Evolutionary conservation across 2,888 invertebrate species (phyloP).

Genomic region (Stegana nigrithorax): DNA sequence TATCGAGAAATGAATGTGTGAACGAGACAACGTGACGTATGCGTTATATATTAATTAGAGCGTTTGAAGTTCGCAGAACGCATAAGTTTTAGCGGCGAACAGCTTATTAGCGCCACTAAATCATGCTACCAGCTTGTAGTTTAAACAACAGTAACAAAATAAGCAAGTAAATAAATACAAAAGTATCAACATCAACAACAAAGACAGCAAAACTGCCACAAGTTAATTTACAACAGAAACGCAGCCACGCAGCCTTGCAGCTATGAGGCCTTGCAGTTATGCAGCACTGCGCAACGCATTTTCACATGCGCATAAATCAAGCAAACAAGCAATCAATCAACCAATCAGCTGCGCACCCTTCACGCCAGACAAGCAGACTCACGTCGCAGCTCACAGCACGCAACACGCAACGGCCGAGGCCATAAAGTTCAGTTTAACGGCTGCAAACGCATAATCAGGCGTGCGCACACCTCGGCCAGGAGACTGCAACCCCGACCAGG

Average conservation of each 20-base stretch:
- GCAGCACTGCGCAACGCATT: conserved; percentile 24
- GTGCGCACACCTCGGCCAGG: conserved; percentile 43
- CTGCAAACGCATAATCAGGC: conserved; percentile 51
- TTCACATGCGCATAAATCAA: conserved; percentile 56
- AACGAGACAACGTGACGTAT: conserved; percentile 44
- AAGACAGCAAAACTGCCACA: neutral
- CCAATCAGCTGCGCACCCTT: neutral
- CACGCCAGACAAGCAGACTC: conserved; percentile 21
- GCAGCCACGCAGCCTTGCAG: too few species aligned
- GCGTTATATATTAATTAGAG: conserved; percentile 33
- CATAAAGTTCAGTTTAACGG: conserved; percentile 59
- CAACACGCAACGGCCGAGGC: conserved; percentile 6
- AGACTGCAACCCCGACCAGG: too few species aligned
- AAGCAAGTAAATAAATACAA: neutral
- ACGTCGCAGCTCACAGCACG: neutral
- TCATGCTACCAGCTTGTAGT: conserved; percentile 20
- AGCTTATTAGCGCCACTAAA: conserved; percentile 36
- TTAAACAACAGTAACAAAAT: neutral
- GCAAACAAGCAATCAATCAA: conserved; percentile 29
- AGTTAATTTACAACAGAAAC: neutral
- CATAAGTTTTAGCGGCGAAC: conserved; percentile 9
- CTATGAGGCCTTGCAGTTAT: too few species aligned
- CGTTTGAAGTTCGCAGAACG: too few species aligned
- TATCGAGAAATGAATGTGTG: too few species aligned
- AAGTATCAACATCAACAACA: too few species aligned